These are phyloP conservation scores for Phalacrocorax brasilianus DNA, from an alignment of 2,113 vertebrate species.

Conservation along the genomic window DNA sequence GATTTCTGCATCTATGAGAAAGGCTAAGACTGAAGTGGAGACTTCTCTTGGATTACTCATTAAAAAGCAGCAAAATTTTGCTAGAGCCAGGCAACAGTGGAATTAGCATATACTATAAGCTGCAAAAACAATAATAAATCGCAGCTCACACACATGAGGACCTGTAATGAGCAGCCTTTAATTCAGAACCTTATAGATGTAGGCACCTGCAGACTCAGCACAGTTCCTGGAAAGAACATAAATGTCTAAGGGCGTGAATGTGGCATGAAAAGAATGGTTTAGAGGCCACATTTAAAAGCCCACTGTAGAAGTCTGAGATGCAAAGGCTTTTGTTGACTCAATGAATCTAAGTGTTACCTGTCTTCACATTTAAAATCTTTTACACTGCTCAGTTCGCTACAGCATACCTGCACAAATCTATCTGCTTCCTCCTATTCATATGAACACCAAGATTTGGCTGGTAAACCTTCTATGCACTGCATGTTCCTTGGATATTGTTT, in stretches of 20 bases:
- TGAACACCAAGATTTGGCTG: neutral
- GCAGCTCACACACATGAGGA: neutral
- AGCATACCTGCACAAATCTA: neutral
- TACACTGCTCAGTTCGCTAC: neutral
- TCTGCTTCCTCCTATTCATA: neutral
- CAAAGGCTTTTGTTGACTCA: neutral
- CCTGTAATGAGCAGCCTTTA: neutral
- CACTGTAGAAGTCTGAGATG: neutral
- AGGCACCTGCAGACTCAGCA: neutral
- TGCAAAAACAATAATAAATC: neutral
- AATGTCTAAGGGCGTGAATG: neutral
- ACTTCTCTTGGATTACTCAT: neutral
- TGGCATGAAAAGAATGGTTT: neutral
- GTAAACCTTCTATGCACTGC: neutral
- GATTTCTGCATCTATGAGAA: neutral
- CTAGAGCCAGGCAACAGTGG: neutral
- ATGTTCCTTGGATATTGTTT: neutral
- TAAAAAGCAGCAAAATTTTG: neutral
- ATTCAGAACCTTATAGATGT: fast-evolving
- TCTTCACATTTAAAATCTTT: neutral
- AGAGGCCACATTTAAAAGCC: neutral
- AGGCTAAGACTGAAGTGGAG: neutral
- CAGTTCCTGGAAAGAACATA: neutral
- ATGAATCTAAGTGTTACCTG: neutral
- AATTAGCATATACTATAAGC: neutral